Conservation (phyloP, 2,797 vertebrate genomes). For the Myiotriccus ornatus region DNA sequence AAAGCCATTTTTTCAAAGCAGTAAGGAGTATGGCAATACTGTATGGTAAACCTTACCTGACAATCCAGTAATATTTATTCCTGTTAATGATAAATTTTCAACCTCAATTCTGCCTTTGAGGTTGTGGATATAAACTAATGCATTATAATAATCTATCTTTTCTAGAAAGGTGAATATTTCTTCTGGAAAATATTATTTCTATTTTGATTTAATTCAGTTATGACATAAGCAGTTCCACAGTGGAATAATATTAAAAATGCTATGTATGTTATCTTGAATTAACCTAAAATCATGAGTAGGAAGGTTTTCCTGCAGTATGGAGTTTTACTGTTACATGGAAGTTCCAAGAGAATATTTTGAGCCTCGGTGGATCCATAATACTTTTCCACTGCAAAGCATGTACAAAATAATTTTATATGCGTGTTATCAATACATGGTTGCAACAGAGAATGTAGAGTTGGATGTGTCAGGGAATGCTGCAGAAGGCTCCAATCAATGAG, state of each 20-base stretch:
- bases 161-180: not conserved
- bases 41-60: not conserved
- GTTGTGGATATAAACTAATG: not conserved
- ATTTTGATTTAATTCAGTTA: not conserved
- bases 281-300: not conserved
- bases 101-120: not conserved
- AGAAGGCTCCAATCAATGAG: not conserved
- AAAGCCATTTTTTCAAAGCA: conserved; percentile 33
- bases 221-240: not conserved
- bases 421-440: not conserved
- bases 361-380: not conserved
- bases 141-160: not conserved
- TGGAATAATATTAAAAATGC: not conserved
- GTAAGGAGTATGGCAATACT: not conserved
- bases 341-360: not conserved
- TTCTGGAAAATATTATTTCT: not conserved
- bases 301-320: conserved; percentile 7
- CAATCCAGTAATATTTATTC: not conserved
- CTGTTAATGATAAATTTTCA: not conserved
- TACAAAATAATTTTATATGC: not conserved
- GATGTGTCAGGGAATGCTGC: not conserved
- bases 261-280: conserved; percentile 7
- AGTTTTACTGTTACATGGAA: not conserved
- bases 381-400: not conserved
- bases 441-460: not conserved